Evolutionary conservation across 2,888 invertebrate genomes (phyloP), one percentile per base, ranked within the genome.

Genomic region (Noctua pronuba): DNA sequence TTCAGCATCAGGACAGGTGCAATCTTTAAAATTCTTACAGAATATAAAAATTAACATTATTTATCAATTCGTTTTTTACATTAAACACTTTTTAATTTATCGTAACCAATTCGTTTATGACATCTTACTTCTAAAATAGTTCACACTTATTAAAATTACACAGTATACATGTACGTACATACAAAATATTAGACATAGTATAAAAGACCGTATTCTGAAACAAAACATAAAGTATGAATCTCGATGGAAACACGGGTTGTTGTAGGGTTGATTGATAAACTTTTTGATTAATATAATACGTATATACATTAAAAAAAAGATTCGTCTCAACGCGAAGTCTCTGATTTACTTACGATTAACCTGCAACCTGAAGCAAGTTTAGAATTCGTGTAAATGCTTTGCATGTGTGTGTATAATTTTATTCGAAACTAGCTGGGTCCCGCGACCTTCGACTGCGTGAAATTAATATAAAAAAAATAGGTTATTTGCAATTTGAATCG

Each of bases 161-260:
- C 81, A 88, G 87, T 88, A 88, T 88, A 84, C 84, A 83, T 84
- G 64, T 75, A 85, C 84, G 84, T 86, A 83, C 75, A 83, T 88
- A 86, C 79, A 86, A 87, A 86, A 83, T 88, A 76, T 81, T 84
- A 84, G 28, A 84, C 24, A 64, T 81, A 58, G 41, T 79, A 49
- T 82, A 38, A 35, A 60, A 58, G 10, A n/a, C 28, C 24, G 21
- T 67, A 75, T 60, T 79, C 58, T 79, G 28, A 24, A 60, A 75
- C 18, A 21, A 75, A 31, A 21, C 16, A 7, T 16, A 11, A 38
- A 73, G 5, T 24, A 49, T 31, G 7, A n/a, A 49, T 58, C 69
- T 69, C 46, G 31, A 78, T 10, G n/a, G 18, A 24, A 65, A n/a
- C 65, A 35, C 11, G 8, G 5, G 21, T n/a, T n/a, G n/a, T n/a